These are phyloP conservation scores for Anthoscopus minutus DNA, from an alignment of 2,113 vertebrate species.

Conservation along the genomic window DNA sequence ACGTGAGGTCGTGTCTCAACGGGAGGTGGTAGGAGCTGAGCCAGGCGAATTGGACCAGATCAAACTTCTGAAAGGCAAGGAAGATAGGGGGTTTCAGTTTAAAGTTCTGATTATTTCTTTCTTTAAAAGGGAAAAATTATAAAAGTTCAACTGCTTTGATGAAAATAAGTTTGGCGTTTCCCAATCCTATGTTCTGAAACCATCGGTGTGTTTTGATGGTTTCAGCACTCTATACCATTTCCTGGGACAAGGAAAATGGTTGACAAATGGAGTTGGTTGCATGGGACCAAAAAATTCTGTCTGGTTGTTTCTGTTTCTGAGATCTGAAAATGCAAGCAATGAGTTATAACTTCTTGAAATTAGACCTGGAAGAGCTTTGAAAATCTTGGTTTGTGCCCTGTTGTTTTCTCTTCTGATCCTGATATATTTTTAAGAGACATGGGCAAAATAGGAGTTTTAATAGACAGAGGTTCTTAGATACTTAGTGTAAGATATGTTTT, in stretches of 20 bases:
- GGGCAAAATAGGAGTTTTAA: background rate
- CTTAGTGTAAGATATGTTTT: background rate
- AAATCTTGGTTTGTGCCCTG: background rate
- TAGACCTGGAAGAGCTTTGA: background rate
- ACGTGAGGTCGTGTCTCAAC: background rate
- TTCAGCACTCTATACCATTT: background rate
- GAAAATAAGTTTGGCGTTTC: background rate
- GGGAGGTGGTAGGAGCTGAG: background rate
- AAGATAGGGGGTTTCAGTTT: background rate
- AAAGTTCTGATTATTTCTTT: background rate
- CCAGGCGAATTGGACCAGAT: background rate
- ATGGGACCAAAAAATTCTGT: background rate
- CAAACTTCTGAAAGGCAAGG: background rate
- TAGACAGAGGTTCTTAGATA: background rate
- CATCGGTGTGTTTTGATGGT: background rate
- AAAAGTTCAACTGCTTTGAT: background rate
- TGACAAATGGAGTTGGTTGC: background rate
- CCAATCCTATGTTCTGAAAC: background rate
- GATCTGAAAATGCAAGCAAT: background rate
- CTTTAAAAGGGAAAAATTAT: background rate
- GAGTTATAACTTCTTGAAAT: background rate
- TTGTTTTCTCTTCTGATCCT: background rate
- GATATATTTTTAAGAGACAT: background rate
- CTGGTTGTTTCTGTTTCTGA: background rate
- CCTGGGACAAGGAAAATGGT: background rate